Conservation (phyloP, 2,113 vertebrate species). For the Rissa tridactyla region DNA sequence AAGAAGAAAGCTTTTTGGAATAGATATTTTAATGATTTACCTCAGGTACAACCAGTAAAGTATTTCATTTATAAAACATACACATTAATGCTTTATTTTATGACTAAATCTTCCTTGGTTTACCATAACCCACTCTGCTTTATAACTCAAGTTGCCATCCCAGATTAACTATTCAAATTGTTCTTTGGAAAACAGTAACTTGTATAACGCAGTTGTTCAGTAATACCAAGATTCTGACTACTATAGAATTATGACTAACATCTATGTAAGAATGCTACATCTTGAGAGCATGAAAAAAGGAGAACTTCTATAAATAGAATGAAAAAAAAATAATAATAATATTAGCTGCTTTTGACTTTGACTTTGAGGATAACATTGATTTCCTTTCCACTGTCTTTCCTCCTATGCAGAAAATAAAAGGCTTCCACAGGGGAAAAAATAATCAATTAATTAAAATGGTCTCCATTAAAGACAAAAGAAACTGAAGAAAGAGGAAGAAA, state of each 20-base stretch:
- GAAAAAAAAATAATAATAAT: neutral
- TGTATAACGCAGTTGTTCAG: neutral
- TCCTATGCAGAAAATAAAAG: neutral
- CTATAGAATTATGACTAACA: neutral
- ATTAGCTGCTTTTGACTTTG: neutral
- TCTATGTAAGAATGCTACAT: neutral
- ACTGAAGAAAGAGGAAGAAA: neutral
- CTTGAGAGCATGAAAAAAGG: neutral
- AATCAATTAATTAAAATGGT: neutral
- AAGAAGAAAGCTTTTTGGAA: neutral
- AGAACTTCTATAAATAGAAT: neutral
- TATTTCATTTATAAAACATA: neutral
- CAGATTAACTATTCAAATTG: neutral
- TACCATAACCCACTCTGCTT: neutral
- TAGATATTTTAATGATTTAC: neutral
- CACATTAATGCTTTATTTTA: neutral
- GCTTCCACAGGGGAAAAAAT: neutral
- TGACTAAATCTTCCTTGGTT: neutral
- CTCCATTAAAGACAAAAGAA: neutral
- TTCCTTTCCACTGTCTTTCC: neutral
- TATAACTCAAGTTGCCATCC: neutral
- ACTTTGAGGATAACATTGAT: constrained; percentile 13
- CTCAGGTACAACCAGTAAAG: neutral
- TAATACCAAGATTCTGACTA: neutral
- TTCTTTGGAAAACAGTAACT: neutral